Percentiles rank a stretch among this genome's conserved stretches.
phyloP scores from a whole-genome alignment of 2,888 invertebrate species.

The Hypomecis atomaria region DNA sequence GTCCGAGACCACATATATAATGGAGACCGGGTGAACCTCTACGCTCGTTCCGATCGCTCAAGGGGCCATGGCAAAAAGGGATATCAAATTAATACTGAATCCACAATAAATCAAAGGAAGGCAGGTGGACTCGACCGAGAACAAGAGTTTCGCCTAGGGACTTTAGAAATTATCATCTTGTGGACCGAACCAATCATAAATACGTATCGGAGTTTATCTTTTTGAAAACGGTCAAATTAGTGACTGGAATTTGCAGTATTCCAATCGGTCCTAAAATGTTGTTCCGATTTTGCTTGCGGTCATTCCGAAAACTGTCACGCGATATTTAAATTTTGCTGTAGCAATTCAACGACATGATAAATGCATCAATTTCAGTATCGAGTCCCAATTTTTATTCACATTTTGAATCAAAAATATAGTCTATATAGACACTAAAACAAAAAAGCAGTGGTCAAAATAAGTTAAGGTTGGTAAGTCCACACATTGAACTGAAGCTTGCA shows the following conservation, averaged over 20 bases:
- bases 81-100: constrained; percentile 85
- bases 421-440: too few species aligned
- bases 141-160: constrained; percentile 79
- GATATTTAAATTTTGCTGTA: constrained; percentile 46
- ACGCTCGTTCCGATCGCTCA: constrained; percentile 77
- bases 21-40: constrained; percentile 72
- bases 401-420: background rate
- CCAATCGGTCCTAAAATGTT: constrained; percentile 47
- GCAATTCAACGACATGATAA: constrained; percentile 32
- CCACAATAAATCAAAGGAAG: constrained; percentile 83
- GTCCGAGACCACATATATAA: constrained; percentile 79
- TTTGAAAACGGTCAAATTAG: constrained; percentile 46
- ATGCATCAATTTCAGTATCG: constrained; percentile 18
- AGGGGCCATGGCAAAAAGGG: constrained; percentile 82
- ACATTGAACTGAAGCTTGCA: constrained; percentile 51
- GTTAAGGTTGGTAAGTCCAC: constrained; percentile 28
- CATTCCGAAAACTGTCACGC: constrained; percentile 58
- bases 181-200: constrained; percentile 44
- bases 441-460: constrained; percentile 10
- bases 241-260: constrained; percentile 64
- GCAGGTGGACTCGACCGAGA: constrained; percentile 80
- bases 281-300: constrained; percentile 49
- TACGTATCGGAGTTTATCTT: constrained; percentile 39
- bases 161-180: constrained; percentile 79
- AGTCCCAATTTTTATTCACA: constrained; percentile 3